Conservation (phyloP, 2,113 vertebrate species). For the Indicator maculatus region DNA sequence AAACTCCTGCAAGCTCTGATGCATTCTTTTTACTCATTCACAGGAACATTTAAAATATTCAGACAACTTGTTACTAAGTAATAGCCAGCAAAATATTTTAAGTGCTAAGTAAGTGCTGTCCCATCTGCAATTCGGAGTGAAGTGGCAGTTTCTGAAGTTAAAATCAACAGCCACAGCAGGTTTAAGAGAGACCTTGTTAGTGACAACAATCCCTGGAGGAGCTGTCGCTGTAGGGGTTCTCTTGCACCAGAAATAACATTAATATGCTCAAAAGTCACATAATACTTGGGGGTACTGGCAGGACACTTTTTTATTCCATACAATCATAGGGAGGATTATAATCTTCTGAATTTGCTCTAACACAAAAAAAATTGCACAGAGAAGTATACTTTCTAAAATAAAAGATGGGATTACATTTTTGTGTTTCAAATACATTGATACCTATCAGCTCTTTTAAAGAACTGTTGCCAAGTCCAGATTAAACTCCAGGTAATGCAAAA, state of each 20-base stretch:
- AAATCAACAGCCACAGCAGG: not conserved
- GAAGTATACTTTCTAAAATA: not conserved
- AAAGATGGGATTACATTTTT: not conserved
- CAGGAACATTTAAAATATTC: not conserved
- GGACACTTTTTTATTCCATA: not conserved
- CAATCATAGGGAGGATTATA: not conserved
- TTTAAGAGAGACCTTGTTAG: not conserved
- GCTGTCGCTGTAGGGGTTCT: not conserved
- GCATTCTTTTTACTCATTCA: not conserved
- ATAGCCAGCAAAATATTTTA: not conserved
- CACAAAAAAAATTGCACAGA: not conserved
- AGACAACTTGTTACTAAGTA: not conserved
- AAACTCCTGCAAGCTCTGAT: not conserved
- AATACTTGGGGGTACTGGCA: not conserved
- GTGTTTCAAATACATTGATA: not conserved
- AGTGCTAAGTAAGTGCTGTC: not conserved
- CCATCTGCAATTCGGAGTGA: not conserved
- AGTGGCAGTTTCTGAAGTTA: slow-evolving; percentile 4
- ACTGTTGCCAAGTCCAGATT: not conserved
- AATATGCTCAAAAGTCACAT: not conserved
- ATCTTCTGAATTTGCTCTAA: not conserved
- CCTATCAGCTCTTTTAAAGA: not conserved
- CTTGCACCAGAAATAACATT: not conserved
- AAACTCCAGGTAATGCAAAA: not conserved
- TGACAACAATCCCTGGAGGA: not conserved